phyloP scores from a whole-genome alignment of 2,888 invertebrate genomes.

The Desoria tigrina region DNA sequence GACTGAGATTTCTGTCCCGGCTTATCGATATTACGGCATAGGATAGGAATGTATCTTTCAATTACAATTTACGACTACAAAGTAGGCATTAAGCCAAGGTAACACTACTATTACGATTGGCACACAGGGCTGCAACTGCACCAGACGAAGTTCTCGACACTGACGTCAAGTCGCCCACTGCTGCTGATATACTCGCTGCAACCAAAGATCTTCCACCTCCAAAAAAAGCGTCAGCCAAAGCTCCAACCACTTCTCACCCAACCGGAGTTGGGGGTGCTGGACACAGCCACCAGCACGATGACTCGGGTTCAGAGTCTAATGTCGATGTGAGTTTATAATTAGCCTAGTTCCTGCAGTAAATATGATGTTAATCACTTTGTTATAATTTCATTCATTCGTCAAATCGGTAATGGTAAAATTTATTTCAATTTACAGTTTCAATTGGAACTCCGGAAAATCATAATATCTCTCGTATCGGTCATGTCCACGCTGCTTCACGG shows the following conservation, averaged over 20 bases:
- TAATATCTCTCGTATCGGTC: slow-evolving; percentile 64
- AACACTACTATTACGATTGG: too few relatives aligned
- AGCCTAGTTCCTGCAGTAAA: neutral
- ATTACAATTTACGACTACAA: neutral
- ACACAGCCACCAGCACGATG: slow-evolving; percentile 55
- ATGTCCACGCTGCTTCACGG: slow-evolving; percentile 48
- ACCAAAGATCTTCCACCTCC: slow-evolving; percentile 58
- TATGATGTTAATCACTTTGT: neutral
- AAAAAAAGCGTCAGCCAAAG: slow-evolving; percentile 17
- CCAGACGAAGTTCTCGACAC: slow-evolving; percentile 54
- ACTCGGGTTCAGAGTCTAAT: slow-evolving; percentile 59
- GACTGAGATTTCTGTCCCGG: neutral
- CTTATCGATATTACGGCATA: neutral
- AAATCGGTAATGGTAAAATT: too few relatives aligned
- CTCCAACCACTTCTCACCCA: slow-evolving; percentile 12
- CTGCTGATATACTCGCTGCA: slow-evolving; percentile 59
- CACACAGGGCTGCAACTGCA: neutral
- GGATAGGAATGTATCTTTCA: neutral
- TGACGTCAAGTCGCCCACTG: slow-evolving; percentile 59
- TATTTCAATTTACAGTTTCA: slow-evolving; percentile 61
- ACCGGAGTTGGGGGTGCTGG: slow-evolving; percentile 27
- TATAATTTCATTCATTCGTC: too few relatives aligned
- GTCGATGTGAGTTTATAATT: slow-evolving; percentile 60
- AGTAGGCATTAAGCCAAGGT: neutral
- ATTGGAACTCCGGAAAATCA: slow-evolving; percentile 67